Percentiles rank a stretch among this genome's conserved stretches.
Evolutionary conservation across 2,113 vertebrate genomes (phyloP).

Genomic region (Recurvirostra avosetta): DNA sequence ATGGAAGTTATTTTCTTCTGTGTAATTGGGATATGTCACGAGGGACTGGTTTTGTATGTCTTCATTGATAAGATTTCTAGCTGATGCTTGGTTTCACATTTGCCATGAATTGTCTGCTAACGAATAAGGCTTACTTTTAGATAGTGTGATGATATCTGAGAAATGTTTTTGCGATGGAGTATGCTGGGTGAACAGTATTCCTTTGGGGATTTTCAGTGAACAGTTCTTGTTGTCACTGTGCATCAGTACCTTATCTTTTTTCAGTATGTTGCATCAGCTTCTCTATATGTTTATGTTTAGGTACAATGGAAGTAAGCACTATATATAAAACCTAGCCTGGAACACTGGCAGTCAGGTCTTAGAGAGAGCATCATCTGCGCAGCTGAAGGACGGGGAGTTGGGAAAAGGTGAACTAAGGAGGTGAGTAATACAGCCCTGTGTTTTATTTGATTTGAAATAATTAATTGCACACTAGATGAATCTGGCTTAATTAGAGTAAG

Average conservation of each 20-base stretch:
- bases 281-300: neutral
- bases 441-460: slow-evolving; percentile 11
- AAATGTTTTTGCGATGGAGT: neutral
- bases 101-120: neutral
- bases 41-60: neutral
- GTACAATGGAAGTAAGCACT: neutral
- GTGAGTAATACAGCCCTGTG: neutral
- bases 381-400: neutral
- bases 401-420: neutral
- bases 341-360: neutral
- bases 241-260: neutral
- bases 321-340: neutral
- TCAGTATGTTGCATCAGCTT: neutral
- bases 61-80: neutral
- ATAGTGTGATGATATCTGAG: neutral
- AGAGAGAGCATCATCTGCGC: neutral
- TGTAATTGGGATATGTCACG: fast-evolving
- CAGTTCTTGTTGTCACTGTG: neutral
- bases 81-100: neutral
- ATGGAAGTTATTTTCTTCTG: neutral
- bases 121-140: neutral
- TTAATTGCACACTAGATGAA: neutral
- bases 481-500: neutral
- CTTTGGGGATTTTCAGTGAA: neutral
- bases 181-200: neutral